Percentiles rank a stretch among this genome's conserved stretches.
Conservation (phyloP, 2,113 vertebrate species). For the Leptobrachium leishanense region DNA sequence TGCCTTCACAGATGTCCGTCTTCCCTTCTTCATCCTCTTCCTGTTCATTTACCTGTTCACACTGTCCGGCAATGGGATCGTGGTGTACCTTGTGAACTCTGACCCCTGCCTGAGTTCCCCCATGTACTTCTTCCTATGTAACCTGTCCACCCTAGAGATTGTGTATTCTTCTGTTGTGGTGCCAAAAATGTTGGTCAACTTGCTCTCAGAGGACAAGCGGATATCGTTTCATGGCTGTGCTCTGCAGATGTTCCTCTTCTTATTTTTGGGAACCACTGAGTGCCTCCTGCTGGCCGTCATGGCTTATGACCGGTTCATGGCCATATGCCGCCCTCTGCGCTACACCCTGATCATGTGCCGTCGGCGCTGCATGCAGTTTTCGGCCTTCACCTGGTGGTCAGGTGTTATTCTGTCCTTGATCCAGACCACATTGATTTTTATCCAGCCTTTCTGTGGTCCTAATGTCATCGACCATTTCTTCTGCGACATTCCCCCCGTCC, state of each 20-base stretch:
- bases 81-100: neutral
- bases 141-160: constrained; percentile 17
- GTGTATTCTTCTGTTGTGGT: constrained; percentile 6
- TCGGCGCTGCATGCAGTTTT: neutral
- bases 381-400: neutral
- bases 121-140: constrained; percentile 30
- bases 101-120: constrained; percentile 1
- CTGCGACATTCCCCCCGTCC: constrained; percentile 27
- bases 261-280: constrained; percentile 6
- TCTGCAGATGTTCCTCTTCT: constrained; percentile 17
- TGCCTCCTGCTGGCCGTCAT: constrained; percentile 21
- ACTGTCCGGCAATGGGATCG: neutral
- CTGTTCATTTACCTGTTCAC: constrained; percentile 8
- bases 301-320: constrained; percentile 13
- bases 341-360: neutral
- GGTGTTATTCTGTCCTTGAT: neutral
- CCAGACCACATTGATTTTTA: constrained; percentile 13
- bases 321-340: constrained; percentile 16
- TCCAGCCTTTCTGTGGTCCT: neutral
- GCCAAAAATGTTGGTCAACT: constrained; percentile 13
- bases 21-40: constrained; percentile 6
- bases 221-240: constrained; percentile 19
- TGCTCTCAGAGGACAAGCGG: neutral
- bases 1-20: neutral
- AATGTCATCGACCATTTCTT: constrained; percentile 36